These are phyloP conservation scores for Lophotis ruficrista DNA, from an alignment of 2,113 vertebrate genomes.

Conservation along the genomic window DNA sequence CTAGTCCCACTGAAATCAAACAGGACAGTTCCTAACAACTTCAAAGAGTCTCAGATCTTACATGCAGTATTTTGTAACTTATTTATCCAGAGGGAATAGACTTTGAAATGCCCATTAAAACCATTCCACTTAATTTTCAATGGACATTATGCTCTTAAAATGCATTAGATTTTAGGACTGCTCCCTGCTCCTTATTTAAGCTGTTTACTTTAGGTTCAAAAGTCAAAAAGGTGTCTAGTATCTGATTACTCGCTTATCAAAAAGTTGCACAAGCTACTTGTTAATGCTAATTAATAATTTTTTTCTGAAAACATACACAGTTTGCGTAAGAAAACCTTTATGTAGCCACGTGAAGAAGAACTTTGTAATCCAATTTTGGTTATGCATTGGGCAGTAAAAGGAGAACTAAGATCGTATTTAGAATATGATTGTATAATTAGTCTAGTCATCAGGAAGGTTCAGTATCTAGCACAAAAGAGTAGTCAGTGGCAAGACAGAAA, in stretches of 20 bases:
- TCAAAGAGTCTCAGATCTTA: conserved; percentile 33
- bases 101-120: conserved; percentile 30
- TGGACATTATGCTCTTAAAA: background rate
- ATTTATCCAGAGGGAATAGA: conserved; percentile 21
- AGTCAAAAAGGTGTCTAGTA: background rate
- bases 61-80: background rate
- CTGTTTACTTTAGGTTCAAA: background rate
- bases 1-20: background rate
- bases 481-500: background rate
- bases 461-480: background rate
- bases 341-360: background rate
- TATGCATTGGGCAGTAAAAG: background rate
- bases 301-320: background rate
- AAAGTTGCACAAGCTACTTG: background rate
- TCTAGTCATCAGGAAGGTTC: background rate
- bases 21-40: background rate
- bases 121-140: background rate
- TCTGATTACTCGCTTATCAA: background rate
- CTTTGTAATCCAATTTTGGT: background rate
- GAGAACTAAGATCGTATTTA: background rate
- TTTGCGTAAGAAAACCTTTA: background rate
- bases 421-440: background rate
- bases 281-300: background rate
- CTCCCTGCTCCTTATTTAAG: background rate
- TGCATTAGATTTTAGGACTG: background rate